Base-by-base conservation (phyloP, 64 coral and sea anemone species). In the Stichodactyla helianthus region DNA sequence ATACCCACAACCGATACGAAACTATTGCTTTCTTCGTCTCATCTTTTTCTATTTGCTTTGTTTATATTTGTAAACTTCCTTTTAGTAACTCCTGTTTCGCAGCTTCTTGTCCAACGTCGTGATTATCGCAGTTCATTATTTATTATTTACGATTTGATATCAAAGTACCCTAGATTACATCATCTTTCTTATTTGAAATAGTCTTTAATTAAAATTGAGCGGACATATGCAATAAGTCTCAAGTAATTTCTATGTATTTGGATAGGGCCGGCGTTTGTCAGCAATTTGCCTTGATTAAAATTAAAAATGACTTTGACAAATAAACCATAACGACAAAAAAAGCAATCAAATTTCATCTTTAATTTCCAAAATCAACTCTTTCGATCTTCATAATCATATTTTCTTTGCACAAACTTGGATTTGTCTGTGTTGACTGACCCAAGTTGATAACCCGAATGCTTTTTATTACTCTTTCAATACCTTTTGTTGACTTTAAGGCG, bases 401-500 rank as follows among this genome's bases (percentile, higher is more conserved):
- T 74, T 74, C 68, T n/a, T 5, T 10, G 25, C 68, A 31, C 68
- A 27, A 74, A 27, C 27, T 74, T 26, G 23, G 68, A 31, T 74
- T 74, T 12, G 68, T 74, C 68, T 74, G 1, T 74, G 68, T 74
- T 74, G 68, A 74, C 68, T 74, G 68, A 74, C 68, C 68, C 17
- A 74, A 74, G 25, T 74, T 27, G n/a, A 74, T 31, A 35, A 74
- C 8, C 25, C n/a, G n/a, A n/a, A 74, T 11, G 23, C 11, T 27
- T 23, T 27, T 74, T 74, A 74, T 74, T 74, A 23, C 22, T 11
- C n/a, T 74, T 74, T 74, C 25, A 74, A 74, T 74, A 74, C 5
- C 25, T 74, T 9, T n/a, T 74, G 68, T 74, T 74, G 68, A 74
- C 68, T 74, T 31, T 31, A 23, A 4, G 10, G 10, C 68, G n/a